phyloP scores from a whole-genome alignment of 2,888 invertebrate genomes.

The Drosophila tripunctata region DNA sequence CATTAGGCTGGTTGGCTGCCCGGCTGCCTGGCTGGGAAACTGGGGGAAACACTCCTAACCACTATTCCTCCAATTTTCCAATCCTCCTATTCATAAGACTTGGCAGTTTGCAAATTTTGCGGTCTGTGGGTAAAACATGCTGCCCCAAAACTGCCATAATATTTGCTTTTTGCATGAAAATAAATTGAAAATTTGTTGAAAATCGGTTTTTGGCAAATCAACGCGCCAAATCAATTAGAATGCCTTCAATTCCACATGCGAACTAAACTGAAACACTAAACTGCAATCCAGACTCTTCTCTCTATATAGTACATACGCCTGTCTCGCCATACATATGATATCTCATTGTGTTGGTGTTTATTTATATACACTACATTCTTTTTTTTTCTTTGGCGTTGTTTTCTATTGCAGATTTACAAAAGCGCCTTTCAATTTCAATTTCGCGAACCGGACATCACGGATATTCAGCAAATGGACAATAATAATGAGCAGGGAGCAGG shows the following conservation, averaged over 20 bases:
- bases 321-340: slow-evolving; percentile 32
- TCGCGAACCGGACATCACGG: slow-evolving; percentile 80
- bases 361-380: slow-evolving; percentile 1
- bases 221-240: slow-evolving; percentile 78
- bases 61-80: neutral
- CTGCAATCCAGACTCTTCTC: neutral
- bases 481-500: slow-evolving; percentile 54
- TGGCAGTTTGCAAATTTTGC: slow-evolving; percentile 75
- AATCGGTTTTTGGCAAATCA: slow-evolving; percentile 62
- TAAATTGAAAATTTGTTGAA: slow-evolving; percentile 71
- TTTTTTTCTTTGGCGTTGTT: slow-evolving; percentile 12
- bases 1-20: slow-evolving; percentile 60
- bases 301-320: neutral
- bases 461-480: slow-evolving; percentile 72
- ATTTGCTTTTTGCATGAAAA: slow-evolving; percentile 70
- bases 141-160: slow-evolving; percentile 60
- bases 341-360: slow-evolving; percentile 12
- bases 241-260: slow-evolving; percentile 38
- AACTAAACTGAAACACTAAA: too few species aligned
- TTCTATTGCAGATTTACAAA: slow-evolving; percentile 78
- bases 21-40: too few species aligned
- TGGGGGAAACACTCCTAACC: neutral
- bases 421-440: slow-evolving; percentile 84
- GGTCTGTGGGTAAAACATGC: slow-evolving; percentile 43
- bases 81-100: slow-evolving; percentile 21